These are phyloP conservation scores for Nephrotoma flavescens DNA, from an alignment of 2,888 invertebrate genomes.

Conservation along the genomic window DNA sequence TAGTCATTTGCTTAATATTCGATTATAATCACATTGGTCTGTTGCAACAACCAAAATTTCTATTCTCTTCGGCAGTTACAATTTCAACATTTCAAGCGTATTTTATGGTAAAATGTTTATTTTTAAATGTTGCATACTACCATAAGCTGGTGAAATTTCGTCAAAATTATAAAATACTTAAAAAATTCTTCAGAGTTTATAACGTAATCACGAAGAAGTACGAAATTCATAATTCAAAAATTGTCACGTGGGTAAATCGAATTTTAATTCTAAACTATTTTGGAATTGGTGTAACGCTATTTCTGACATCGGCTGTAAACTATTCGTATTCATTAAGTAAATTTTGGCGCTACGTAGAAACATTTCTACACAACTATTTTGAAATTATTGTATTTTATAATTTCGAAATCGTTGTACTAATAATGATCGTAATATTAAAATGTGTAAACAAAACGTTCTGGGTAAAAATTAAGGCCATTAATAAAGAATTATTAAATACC, in stretches of 20 bases:
- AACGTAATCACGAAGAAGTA: not conserved
- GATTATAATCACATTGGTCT: not conserved
- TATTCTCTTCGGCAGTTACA: not conserved
- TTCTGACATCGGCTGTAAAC: not conserved
- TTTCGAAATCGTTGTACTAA: not conserved
- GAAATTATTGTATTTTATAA: not conserved
- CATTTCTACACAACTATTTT: not conserved
- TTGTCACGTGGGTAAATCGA: not conserved
- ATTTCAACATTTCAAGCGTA: not conserved
- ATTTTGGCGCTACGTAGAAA: not conserved
- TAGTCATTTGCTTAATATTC: not conserved
- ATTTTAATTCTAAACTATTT: not conserved
- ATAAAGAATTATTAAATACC: not conserved
- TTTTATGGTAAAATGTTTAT: not conserved
- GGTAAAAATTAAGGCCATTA: not conserved
- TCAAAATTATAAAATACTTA: not conserved
- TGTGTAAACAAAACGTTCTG: not conserved
- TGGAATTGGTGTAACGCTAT: not conserved
- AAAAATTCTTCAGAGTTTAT: not conserved
- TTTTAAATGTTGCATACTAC: not conserved
- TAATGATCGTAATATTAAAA: not conserved
- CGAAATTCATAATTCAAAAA: not conserved
- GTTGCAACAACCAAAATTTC: not conserved
- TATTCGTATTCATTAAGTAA: not conserved
- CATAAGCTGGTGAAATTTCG: not conserved